These are phyloP conservation scores for Hedychridium roseum DNA, from an alignment of 2,888 invertebrate species.

Conservation along the genomic window DNA sequence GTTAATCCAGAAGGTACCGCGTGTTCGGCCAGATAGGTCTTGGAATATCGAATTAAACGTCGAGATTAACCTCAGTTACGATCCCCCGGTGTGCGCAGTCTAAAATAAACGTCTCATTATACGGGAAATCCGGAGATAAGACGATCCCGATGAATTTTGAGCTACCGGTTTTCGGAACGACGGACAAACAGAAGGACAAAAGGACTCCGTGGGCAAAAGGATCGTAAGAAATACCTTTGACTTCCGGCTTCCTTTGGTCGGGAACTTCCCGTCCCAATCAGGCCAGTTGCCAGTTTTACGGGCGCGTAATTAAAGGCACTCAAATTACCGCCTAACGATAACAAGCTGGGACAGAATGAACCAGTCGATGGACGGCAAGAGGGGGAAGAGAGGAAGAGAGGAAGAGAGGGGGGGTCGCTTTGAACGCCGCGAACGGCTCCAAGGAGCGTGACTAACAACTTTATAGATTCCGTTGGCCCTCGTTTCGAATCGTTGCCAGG, in stretches of 20 bases:
- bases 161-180: background rate
- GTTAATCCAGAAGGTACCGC: slow-evolving; percentile 30
- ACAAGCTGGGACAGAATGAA: no score
- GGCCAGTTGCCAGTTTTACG: slow-evolving; percentile 30
- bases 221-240: slow-evolving; percentile 24
- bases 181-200: slow-evolving; percentile 5
- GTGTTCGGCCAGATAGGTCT: slow-evolving; percentile 15
- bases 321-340: slow-evolving; percentile 39
- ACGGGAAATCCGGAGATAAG: no score
- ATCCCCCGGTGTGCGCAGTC: no score
- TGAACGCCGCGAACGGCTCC: slow-evolving; percentile 31
- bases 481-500: slow-evolving; percentile 26
- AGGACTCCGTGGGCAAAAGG: slow-evolving; percentile 1
- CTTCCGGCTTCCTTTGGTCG: slow-evolving; percentile 8
- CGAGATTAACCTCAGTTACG: slow-evolving; percentile 27
- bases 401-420: slow-evolving; percentile 15
- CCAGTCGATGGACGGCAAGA: no score
- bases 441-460: slow-evolving; percentile 57
- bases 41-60: slow-evolving; percentile 24
- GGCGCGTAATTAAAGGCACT: slow-evolving; percentile 44
- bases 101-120: no score
- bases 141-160: background rate
- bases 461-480: slow-evolving; percentile 45
- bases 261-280: slow-evolving; percentile 39
- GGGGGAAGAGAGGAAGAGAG: no score